A percentile compares a stretch with the other conserved stretches of the same genome.
Conservation (phyloP, 2,888 invertebrate species). For the Neocrepidodera transversa region DNA sequence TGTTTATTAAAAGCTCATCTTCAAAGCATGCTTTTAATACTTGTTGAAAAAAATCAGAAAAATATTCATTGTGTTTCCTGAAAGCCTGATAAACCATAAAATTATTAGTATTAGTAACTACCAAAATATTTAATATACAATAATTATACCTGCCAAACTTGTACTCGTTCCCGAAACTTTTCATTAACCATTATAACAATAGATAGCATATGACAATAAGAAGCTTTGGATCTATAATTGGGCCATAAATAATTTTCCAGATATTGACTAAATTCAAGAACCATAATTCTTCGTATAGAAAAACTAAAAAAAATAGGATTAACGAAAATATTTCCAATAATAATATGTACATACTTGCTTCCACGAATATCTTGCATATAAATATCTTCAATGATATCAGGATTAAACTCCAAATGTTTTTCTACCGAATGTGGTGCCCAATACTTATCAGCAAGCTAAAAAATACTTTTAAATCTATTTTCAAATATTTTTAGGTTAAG, state of each 20-base stretch:
- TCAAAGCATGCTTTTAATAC: conserved; percentile 78
- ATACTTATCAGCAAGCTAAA: conserved; percentile 87
- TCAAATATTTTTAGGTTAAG: conserved; percentile 6
- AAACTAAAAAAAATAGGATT: conserved; percentile 60
- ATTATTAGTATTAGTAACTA: too few relatives aligned
- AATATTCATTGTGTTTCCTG: conserved; percentile 76
- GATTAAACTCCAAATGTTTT: conserved; percentile 76
- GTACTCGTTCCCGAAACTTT: conserved; percentile 95
- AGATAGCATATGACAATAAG: conserved; percentile 91
- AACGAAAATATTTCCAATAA: background rate
- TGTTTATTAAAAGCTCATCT: conserved; percentile 63
- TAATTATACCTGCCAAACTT: conserved; percentile 85
- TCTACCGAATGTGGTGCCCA: conserved; percentile 88
- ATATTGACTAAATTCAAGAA: conserved; percentile 97
- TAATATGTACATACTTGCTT: conserved; percentile 68
- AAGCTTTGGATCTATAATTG: conserved; percentile 82
- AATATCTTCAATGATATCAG: conserved; percentile 85
- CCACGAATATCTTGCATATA: conserved; percentile 87
- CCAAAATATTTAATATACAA: too few relatives aligned
- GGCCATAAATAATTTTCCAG: conserved; percentile 98
- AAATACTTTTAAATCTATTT: conserved; percentile 18
- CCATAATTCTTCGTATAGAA: conserved; percentile 88
- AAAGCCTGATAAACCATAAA: conserved; percentile 68
- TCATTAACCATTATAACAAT: conserved; percentile 99
- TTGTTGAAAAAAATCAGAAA: conserved; percentile 83